A percentile compares a stretch with the other conserved stretches of the same genome.
Evolutionary conservation across 1,140 invertebrate species (phyloP).

Genomic region (Chironomus striatipennis): DNA sequence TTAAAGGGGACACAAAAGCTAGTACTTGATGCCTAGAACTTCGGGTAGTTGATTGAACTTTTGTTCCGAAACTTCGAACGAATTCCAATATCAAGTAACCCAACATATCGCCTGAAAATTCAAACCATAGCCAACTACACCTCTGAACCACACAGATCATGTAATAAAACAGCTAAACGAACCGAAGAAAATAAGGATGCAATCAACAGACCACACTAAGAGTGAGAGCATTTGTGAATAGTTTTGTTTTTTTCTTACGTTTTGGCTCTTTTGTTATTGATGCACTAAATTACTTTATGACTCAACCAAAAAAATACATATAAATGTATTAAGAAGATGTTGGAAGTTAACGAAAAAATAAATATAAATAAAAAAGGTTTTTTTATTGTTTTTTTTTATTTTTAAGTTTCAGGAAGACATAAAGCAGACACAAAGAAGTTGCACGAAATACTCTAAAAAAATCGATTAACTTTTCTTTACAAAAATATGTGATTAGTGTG

Average conservation of each 20-base stretch:
- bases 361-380: no score
- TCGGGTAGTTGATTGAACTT: no score
- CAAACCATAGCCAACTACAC: not conserved
- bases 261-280: not conserved
- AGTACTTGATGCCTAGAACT: no score
- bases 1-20: no score
- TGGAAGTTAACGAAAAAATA: not conserved
- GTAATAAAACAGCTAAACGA: not conserved
- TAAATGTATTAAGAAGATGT: not conserved
- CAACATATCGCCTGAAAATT: no score
- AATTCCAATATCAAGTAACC: no score
- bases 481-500: no score
- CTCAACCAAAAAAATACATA: not conserved
- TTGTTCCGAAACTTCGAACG: no score
- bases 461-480: no score
- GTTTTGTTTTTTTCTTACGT: not conserved
- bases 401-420: not conserved
- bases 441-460: no score
- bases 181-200: not conserved
- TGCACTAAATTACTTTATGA: slow-evolving; percentile 14
- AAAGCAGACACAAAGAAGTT: not conserved
- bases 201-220: slow-evolving; percentile 12
- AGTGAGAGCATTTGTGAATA: not conserved
- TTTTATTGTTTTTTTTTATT: no score
- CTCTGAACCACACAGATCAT: not conserved